Evolutionary conservation across 2,797 vertebrate species (phyloP), one percentile per base, ranked within the genome.

Genomic region (Molossus molossus): DNA sequence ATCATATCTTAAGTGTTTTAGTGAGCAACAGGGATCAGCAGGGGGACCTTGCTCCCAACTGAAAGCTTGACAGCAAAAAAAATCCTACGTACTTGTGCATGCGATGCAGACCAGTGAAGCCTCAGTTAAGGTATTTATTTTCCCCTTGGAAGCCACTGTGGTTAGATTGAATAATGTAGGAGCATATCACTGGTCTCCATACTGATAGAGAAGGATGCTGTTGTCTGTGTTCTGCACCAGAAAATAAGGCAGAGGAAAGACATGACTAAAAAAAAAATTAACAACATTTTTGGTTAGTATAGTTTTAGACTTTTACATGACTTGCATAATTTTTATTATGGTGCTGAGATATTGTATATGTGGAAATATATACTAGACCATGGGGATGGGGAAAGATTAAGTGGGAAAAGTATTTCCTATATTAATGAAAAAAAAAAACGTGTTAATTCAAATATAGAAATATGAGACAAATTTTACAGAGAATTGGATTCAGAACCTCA

Each of bases 151-250:
- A 95, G 92, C 62, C 90, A 87, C 95, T 91, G 95, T 76, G 67
- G 75, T 91, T 95, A 94, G 94, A 96, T 33, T 96, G 96, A 97
- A 96, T 97, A 97, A 97, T 95, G 92, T 80, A 96, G 76, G 84
- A 97, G 62, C 25, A 0, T 92, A 88, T 95, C 72, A 1, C 95
- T 92, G 86, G 93, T 94, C 83, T 95, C 67, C 58, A 81, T 40
- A 67, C n/a, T 72, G 65, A 94, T 93, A 8, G 45, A 58, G 88
- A 91, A 94, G 21, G 83, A n/a, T 89, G 40, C 25, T 91, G 21
- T 55, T 91, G 48, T 95, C 67, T 95, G 69, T 84, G 69, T 81
- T 87, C 75, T 94, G 11, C 53, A 94, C 83, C 4, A 75, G 73
- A 94, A 95, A 87, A 91, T 85, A 67, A 88, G 18, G 10, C 55